Evolutionary conservation across 2,888 invertebrate genomes (phyloP), one percentile per base, ranked within the genome.

Genomic region (Hydroisotoma schaefferi): DNA sequence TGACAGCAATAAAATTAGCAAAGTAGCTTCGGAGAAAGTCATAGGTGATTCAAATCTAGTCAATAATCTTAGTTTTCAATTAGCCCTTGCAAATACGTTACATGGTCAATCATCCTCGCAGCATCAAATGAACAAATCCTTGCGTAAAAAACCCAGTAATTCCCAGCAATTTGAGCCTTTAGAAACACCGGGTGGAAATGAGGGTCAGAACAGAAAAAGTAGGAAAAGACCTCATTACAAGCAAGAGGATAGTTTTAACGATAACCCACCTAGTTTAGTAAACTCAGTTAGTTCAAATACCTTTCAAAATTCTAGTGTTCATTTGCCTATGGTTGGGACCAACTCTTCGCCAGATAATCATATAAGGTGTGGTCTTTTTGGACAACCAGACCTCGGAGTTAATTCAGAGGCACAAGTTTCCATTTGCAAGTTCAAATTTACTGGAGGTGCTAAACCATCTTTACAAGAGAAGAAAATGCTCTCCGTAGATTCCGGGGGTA

Each of bases 401-500:
- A 83, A 78, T 63, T 87, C 84, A 71, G 59, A 61, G 15, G 82
- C 85, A 5, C 74, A 78, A 66, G 92, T 90, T 43, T 88, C 88
- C 76, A 93, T 93, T 74, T 93, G 93, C 76, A 93, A 93, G 77
- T 93, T 93, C 75, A 93, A 93, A 76, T 92, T 93, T 75, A 92
- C 91, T 0, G 92, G 92, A 0, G 93, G 93, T 0, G 89, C 90
- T 0, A 90, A 90, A 69, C 93, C 93, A 0, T 87, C 87, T 59
- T 75, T 93, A 49, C 90, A 93, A 75, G 92, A 93, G 74, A 93
- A 93, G 78, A 93, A 93, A 77, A 91, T 91, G 85, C 80, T 93
- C 0, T 90, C 90, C 0, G 90, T 93, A 0, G 92, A 92, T 76
- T 86, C 90, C 0, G 90, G 90, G 1, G 92, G 92, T 0, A 91